Evolutionary conservation across 2,888 invertebrate species (phyloP), one percentile per base, ranked within the genome.

Genomic region (Meliscaeva auricollis): DNA sequence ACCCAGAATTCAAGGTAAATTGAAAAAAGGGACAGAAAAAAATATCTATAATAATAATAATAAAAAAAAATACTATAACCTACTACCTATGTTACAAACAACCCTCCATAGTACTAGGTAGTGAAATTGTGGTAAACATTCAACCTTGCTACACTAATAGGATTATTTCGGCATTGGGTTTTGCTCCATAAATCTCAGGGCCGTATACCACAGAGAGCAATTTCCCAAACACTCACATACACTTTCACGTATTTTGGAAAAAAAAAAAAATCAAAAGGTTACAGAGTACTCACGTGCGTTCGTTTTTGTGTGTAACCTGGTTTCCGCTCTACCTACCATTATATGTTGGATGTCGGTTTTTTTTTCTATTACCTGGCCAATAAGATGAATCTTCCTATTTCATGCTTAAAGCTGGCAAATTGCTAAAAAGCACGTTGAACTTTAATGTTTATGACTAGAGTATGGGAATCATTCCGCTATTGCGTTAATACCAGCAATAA

Each of bases 121-220:
- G 35, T 54, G n/a, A 79, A 73, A 79, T 56, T 79, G 78, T 66
- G 64, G 78, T 46, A 64, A 72, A 58, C 15, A 72, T 72, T 56
- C 46, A 48, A 50, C 66, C 48, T 38, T 58, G 64, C 48, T 48
- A 66, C 48, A 48, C 64, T 79, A 79, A 79, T 79, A 79, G 73
- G 78, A 79, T 79, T 79, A 79, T 62, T 46, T 50, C 32, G 30
- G 56, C 30, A 17, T 56, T n/a, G 46, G 62, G 64, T n/a, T n/a
- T 26, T 44, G 56, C 38, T 38, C 64, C 72, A 79, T 79, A 73
- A 73, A 79, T 79, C 41, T 48, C 38, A 48, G 56, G 56, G 62
- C 62, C 62, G 38, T 58, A 46, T 15, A 22, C 78, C 54, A 41
- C 56, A 64, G 46, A 66, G 50, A 79, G 13, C 38, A 66, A 58